These are phyloP conservation scores for Phataginus tetradactyla DNA, from an alignment of 2,797 vertebrate species.

Conservation along the genomic window DNA sequence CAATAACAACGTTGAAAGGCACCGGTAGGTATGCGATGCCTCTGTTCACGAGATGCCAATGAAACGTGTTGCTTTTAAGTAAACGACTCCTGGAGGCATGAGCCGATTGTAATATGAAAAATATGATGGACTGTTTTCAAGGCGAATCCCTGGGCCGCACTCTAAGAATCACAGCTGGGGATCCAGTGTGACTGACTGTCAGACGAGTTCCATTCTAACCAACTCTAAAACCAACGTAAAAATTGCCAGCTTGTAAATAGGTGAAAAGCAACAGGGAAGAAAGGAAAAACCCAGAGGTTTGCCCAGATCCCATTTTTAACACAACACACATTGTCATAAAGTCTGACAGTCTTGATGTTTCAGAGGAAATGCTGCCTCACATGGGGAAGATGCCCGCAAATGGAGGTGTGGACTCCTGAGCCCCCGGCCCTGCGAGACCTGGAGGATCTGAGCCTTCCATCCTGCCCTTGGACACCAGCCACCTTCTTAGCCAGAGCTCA, in stretches of 20 bases:
- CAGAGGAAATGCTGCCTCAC: not conserved
- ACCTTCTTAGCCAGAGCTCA: not conserved
- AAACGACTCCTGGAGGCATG: not conserved
- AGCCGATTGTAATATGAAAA: not conserved
- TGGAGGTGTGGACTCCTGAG: rapidly evolving
- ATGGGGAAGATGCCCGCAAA: not conserved
- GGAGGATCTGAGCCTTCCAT: not conserved
- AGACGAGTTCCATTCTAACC: not conserved
- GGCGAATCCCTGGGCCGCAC: rapidly evolving
- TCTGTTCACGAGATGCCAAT: not conserved
- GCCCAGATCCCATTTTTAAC: not conserved
- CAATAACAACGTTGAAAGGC: rapidly evolving
- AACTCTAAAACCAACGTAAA: not conserved
- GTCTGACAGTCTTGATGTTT: not conserved
- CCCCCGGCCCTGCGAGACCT: not conserved
- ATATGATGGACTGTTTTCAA: not conserved
- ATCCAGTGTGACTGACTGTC: not conserved
- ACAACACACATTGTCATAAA: rapidly evolving
- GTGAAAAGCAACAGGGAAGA: not conserved
- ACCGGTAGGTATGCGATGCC: rapidly evolving
- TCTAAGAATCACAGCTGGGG: not conserved
- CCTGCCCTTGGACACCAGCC: rapidly evolving
- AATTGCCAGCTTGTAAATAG: rapidly evolving
- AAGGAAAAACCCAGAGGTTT: not conserved
- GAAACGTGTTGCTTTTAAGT: not conserved